Evolutionary conservation across 2,797 vertebrate species (phyloP).

Genomic region (Pangasius sanitwongsei): DNA sequence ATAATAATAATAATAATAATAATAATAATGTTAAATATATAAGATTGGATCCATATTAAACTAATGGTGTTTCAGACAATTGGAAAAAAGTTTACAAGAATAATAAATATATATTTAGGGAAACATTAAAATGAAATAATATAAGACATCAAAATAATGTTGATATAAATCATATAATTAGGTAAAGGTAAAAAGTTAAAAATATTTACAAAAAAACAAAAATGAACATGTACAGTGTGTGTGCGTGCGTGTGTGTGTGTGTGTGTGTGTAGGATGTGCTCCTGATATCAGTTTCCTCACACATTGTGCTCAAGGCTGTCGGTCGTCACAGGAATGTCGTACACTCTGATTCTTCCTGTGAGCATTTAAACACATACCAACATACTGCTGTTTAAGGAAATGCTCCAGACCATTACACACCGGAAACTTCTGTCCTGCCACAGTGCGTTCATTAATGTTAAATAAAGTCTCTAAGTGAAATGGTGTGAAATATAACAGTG

Average conservation of each 20-base stretch:
- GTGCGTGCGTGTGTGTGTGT: constrained; percentile 9
- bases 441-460: background rate
- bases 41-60: background rate
- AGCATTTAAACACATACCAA: constrained; percentile 9
- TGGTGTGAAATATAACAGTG: background rate
- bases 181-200: background rate
- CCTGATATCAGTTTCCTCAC: constrained; percentile 59
- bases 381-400: constrained; percentile 21
- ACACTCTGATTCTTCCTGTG: constrained; percentile 63
- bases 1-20: background rate
- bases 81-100: background rate
- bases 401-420: background rate
- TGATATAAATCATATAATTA: background rate
- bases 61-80: background rate
- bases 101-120: background rate
- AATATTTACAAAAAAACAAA: background rate
- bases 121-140: background rate
- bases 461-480: background rate
- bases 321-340: constrained; percentile 62
- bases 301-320: constrained; percentile 58
- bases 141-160: background rate
- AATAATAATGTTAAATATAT: background rate
- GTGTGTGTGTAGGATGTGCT: constrained; percentile 40
- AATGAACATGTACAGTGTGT: background rate
- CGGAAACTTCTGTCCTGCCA: background rate